Percentiles rank a stretch among this genome's conserved stretches.
phyloP scores from a whole-genome alignment of 2,888 invertebrate species.

The Mythimna ferrago region DNA sequence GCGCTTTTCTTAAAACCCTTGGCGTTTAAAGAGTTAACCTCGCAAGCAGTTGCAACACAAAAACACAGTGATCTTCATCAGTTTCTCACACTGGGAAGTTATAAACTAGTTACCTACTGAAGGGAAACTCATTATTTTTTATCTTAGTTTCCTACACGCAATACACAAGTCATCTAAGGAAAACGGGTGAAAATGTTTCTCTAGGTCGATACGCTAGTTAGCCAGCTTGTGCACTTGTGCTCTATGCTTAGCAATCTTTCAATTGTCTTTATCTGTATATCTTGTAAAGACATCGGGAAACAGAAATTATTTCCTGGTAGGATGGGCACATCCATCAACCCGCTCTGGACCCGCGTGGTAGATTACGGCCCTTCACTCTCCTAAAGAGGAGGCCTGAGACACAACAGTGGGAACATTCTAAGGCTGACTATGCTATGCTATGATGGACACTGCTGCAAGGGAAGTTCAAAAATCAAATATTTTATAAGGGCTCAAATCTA shows the following conservation, averaged over 20 bases:
- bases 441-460: not conserved
- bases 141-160: slow-evolving; percentile 13
- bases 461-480: not conserved
- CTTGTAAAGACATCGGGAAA: slow-evolving; percentile 23
- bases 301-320: not conserved
- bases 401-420: too few species aligned
- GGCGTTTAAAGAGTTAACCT: too few species aligned
- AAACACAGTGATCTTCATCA: not conserved
- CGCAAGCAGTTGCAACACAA: not conserved
- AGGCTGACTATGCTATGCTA: too few species aligned
- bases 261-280: slow-evolving; percentile 35
- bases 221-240: too few species aligned
- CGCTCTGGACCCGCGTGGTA: not conserved
- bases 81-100: slow-evolving; percentile 2
- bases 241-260: slow-evolving; percentile 34
- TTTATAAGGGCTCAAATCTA: not conserved
- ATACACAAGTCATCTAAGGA: slow-evolving; percentile 6
- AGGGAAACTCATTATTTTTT: slow-evolving; percentile 16
- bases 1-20: too few species aligned
- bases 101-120: not conserved
- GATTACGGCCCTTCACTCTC: too few species aligned
- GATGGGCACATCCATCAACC: not conserved
- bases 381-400: too few species aligned
- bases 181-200: slow-evolving; percentile 31
- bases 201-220: slow-evolving; percentile 16